A percentile compares a stretch with the other conserved stretches of the same genome.
These are phyloP conservation scores for Marasmarcha lunaedactyla DNA, from an alignment of 2,888 invertebrate species.

Conservation along the genomic window DNA sequence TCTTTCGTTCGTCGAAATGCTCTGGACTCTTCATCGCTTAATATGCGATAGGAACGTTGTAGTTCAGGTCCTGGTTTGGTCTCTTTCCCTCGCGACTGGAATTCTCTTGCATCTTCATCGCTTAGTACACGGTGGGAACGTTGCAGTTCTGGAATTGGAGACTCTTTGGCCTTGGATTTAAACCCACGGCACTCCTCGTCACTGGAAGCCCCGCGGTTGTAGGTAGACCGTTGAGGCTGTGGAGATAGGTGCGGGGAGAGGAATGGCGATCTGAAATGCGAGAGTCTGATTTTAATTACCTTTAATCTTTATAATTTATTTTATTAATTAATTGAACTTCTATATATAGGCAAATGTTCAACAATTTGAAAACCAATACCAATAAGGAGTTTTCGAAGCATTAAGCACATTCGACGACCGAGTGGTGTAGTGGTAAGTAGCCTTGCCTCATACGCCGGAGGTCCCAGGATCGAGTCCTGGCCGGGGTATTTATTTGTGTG, in stretches of 20 bases:
- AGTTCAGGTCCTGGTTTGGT: conserved; percentile 80
- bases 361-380: too few species aligned
- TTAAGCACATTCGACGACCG: too few species aligned
- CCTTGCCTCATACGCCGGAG: too few species aligned
- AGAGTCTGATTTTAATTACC: too few species aligned
- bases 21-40: conserved; percentile 59
- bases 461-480: too few species aligned
- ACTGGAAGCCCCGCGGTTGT: conserved; percentile 49
- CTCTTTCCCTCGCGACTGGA: conserved; percentile 68
- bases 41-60: conserved; percentile 28
- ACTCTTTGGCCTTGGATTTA: conserved; percentile 71
- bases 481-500: too few species aligned
- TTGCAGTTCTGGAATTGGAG: conserved; percentile 75
- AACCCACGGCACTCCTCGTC: conserved; percentile 53
- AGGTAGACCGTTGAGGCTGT: conserved; percentile 40
- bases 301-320: too few species aligned
- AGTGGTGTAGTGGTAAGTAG: too few species aligned
- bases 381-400: too few species aligned
- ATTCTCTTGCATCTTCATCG: conserved; percentile 50
- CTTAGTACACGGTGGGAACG: conserved; percentile 24
- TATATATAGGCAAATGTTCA: too few species aligned
- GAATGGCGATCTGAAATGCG: conserved; percentile 35
- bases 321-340: too few species aligned
- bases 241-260: conserved; percentile 46
- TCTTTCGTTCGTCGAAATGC: too few species aligned